Base-by-base conservation (phyloP, 1,140 invertebrate genomes). In the Ericerus pela region DNA sequence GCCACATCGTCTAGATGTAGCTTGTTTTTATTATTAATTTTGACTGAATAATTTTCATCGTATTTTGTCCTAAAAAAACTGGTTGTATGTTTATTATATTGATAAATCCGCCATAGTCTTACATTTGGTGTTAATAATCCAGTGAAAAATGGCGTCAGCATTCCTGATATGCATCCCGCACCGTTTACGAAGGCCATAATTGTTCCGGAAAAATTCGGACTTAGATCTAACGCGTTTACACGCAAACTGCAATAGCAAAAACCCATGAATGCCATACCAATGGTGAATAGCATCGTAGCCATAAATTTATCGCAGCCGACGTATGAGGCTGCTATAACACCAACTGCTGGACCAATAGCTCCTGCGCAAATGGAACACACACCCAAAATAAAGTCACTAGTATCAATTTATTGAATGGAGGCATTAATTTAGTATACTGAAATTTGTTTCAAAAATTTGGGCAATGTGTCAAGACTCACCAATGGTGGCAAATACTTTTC, bases 141-240 rank as follows among this genome's bases (percentile, higher is more conserved):
- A 3, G 73, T 69, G 10, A 75, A 47, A 53, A 67, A 66, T 5
- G 76, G 76, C 51, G 72, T 72, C n/a, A 76, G 54, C 53, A 77
- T 75, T 28, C 83, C 82, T 16, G 81, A 76, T 28, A 89, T 64
- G 0, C 84, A 81, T 0, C 84, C 84, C 36, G 84, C 72, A 0
- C 84, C 85, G 61, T 88, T 88, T 0, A 83, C 78, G 5, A 88
- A 71, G 0, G 82, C 85, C 82, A 86, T 86, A 41, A 88, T 67
- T 0, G 80, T 80, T 55, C 82, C 85, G 5, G 85, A 81, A 65
- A 78, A 87, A 61, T 84, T 82, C 27, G 82, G 79, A 61, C 82
- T 84, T 56, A 89, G 75, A 66, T 88, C 85, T 51, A 87, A 70
- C 1, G 83, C 81, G 63, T 87, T 86, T 10, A 86, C 79, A 61